Conservation (phyloP, 2,888 invertebrate species). For the Acrobasis repandana region DNA sequence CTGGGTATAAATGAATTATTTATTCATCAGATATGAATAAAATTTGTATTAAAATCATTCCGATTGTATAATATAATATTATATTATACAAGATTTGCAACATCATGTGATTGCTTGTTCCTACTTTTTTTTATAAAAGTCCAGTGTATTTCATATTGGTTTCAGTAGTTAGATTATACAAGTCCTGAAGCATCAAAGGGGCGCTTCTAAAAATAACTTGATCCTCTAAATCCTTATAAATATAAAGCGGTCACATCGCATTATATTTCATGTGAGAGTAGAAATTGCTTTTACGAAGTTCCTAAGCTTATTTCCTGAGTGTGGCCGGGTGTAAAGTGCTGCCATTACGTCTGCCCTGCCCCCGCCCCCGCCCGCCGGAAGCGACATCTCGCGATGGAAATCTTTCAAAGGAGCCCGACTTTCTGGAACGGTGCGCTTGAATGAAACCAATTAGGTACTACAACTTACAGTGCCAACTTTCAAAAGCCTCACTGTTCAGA, state of each 20-base stretch:
- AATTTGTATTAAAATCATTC: neutral
- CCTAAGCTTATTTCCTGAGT: conserved; percentile 82
- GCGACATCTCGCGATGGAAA: conserved; percentile 53
- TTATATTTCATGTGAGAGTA: conserved; percentile 79
- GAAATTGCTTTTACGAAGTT: conserved; percentile 81
- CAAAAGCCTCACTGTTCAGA: conserved; percentile 14
- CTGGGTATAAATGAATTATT: neutral
- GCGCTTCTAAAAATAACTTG: conserved; percentile 53
- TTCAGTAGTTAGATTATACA: neutral
- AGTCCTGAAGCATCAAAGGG: conserved; percentile 45
- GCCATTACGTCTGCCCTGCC: conserved; percentile 64
- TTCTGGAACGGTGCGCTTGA: conserved; percentile 67
- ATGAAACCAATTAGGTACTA: conserved; percentile 60
- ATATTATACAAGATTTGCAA: no score
- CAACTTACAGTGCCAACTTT: conserved; percentile 38
- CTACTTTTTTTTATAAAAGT: no score
- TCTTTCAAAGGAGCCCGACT: conserved; percentile 67
- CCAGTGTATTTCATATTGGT: neutral
- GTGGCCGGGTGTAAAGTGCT: conserved; percentile 78
- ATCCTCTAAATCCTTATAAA: conserved; percentile 77
- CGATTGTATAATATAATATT: neutral
- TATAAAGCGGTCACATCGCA: conserved; percentile 74
- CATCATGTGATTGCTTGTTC: no score
- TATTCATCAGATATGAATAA: neutral
- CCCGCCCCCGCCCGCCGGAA: conserved; percentile 49